phyloP scores from a whole-genome alignment of 2,797 vertebrate species.

The Pseudochirops corinnae region DNA sequence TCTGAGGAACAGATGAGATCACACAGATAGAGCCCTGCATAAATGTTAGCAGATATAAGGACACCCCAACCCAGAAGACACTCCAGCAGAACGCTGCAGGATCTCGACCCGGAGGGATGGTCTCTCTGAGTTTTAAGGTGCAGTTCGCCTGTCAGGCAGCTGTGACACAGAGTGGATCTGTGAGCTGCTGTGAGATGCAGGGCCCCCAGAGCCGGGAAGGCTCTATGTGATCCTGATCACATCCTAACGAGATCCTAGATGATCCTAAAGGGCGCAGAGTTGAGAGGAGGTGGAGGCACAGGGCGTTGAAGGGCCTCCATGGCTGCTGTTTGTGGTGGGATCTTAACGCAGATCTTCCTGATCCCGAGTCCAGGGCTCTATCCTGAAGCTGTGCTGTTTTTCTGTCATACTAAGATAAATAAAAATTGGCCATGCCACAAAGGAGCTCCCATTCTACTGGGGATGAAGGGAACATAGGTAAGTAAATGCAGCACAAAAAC shows the following conservation, averaged over 20 bases:
- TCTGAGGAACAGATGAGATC: not conserved
- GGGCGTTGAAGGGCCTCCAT: not conserved
- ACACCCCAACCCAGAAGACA: slow-evolving; percentile 7
- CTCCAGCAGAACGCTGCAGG: slow-evolving; percentile 2
- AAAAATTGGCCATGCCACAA: not conserved
- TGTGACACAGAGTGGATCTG: not conserved
- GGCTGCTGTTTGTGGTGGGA: not conserved
- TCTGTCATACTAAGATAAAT: not conserved
- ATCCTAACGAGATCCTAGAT: not conserved
- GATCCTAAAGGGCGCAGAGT: not conserved
- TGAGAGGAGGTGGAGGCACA: not conserved
- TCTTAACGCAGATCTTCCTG: not conserved
- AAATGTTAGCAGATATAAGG: not conserved
- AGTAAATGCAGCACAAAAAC: not conserved
- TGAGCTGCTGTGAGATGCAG: not conserved
- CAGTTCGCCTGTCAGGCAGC: not conserved
- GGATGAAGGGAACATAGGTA: not conserved
- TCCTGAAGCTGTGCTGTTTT: not conserved
- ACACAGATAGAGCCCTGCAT: not conserved
- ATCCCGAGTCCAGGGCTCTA: not conserved
- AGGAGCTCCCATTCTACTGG: not conserved
- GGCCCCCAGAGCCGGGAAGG: not conserved
- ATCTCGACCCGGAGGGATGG: not conserved
- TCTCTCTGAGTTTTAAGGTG: not conserved
- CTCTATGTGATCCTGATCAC: not conserved